These are phyloP conservation scores for Sarcophaga bullata DNA, from an alignment of 1,140 invertebrate genomes.

Conservation along the genomic window DNA sequence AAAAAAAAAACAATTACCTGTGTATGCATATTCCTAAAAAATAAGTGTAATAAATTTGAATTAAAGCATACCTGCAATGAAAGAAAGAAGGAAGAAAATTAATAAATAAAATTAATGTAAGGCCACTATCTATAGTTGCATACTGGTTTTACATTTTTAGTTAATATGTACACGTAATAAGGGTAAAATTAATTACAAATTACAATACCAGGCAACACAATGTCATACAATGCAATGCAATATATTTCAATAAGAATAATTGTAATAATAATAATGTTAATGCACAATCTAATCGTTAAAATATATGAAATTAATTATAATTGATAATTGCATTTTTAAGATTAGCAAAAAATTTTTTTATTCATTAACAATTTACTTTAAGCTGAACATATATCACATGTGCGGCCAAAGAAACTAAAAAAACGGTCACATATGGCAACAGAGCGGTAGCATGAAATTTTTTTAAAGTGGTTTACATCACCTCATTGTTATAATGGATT, in stretches of 20 bases:
- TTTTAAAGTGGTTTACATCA: background rate
- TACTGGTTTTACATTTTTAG: no score
- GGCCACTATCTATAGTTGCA: no score
- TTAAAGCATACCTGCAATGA: constrained; percentile 17
- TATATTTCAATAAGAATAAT: no score
- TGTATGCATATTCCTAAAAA: background rate
- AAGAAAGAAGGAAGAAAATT: background rate
- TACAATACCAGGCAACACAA: no score
- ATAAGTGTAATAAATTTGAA: constrained; percentile 11
- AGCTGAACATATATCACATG: background rate
- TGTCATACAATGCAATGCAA: no score
- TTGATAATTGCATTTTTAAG: constrained; percentile 32
- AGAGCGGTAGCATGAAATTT: background rate
- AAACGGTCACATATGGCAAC: background rate
- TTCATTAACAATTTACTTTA: background rate
- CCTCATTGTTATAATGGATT: no score
- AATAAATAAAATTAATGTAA: no score
- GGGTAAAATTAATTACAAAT: no score
- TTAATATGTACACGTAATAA: no score
- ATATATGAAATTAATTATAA: constrained; percentile 24
- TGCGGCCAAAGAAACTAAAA: background rate
- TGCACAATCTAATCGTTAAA: constrained; percentile 26
- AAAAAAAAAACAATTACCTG: no score
- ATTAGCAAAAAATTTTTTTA: constrained; percentile 27
- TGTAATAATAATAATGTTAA: constrained; percentile 4